These are phyloP conservation scores for Nyctereutes procyonoides DNA, from an alignment of 2,113 vertebrate species.

Conservation along the genomic window DNA sequence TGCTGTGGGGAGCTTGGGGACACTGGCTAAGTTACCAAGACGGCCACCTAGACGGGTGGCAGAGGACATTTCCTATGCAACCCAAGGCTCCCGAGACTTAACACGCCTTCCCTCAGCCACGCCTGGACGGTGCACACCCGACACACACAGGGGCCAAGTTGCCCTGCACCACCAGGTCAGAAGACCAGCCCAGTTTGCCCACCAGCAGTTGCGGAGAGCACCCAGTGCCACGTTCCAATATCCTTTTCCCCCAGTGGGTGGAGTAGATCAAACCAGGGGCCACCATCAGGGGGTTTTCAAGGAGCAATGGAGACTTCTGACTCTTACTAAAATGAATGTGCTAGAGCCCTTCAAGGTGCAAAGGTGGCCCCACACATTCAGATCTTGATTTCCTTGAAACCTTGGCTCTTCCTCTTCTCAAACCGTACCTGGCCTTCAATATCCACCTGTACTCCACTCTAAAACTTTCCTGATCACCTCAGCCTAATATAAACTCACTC, in stretches of 20 bases:
- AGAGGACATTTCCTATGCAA: background rate
- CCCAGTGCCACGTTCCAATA: background rate
- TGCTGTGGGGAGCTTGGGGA: background rate
- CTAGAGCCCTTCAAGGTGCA: background rate
- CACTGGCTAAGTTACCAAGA: background rate
- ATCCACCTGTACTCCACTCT: background rate
- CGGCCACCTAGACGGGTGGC: background rate
- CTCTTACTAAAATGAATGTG: background rate
- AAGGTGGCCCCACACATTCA: background rate
- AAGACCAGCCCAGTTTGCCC: background rate
- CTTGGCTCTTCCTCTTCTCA: background rate
- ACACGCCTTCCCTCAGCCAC: fast-evolving
- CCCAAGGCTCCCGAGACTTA: background rate
- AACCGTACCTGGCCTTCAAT: background rate
- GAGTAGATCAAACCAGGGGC: background rate
- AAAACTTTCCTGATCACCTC: background rate
- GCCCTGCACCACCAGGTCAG: background rate
- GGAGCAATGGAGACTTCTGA: background rate
- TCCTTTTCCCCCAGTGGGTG: background rate
- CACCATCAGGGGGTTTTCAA: background rate
- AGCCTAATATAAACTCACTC: background rate
- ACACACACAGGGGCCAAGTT: fast-evolving
- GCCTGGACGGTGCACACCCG: background rate
- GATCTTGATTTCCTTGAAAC: background rate
- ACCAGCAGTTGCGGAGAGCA: background rate